Conservation (phyloP, 1,140 invertebrate species). For the Meloidogyne exigua region DNA sequence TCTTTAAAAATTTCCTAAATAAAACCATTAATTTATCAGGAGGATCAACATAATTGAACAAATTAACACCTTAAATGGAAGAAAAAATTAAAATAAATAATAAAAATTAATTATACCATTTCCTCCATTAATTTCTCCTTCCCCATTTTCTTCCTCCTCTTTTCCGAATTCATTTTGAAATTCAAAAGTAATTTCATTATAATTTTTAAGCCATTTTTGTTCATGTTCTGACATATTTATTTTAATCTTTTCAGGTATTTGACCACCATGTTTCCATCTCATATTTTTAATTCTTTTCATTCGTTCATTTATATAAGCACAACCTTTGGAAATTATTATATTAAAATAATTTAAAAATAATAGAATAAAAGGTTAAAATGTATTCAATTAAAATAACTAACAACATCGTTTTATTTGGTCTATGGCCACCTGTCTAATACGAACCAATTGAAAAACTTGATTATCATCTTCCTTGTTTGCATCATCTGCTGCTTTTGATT, state of each 20-base stretch:
- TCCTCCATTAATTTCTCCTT: background rate
- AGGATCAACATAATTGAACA: slow-evolving; percentile 37
- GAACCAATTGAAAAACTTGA: slow-evolving; percentile 19
- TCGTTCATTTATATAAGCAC: slow-evolving; percentile 40
- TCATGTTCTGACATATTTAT: slow-evolving; percentile 40
- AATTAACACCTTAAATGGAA: slow-evolving; percentile 29
- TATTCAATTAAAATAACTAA: background rate
- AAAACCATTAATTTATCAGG: slow-evolving; percentile 39
- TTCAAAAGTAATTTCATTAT: slow-evolving; percentile 37
- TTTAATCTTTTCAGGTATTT: slow-evolving; percentile 26
- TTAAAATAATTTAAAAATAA: background rate
- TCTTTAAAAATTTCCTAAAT: background rate
- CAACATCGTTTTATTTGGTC: slow-evolving; percentile 42
- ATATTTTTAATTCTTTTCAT: slow-evolving; percentile 40
- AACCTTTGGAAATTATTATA: slow-evolving; percentile 9
- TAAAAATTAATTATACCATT: background rate
- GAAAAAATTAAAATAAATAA: background rate
- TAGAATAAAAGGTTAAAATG: too few species aligned
- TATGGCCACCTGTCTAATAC: slow-evolving; percentile 30
- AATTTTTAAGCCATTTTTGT: slow-evolving; percentile 37
- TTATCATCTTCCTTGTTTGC: slow-evolving; percentile 4
- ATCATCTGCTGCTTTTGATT: background rate
- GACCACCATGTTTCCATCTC: slow-evolving; percentile 37
- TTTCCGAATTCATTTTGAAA: slow-evolving; percentile 40
- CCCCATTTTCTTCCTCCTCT: slow-evolving; percentile 23